phyloP scores from a whole-genome alignment of 2,113 vertebrate species.

The Eulacestoma nigropectus region DNA sequence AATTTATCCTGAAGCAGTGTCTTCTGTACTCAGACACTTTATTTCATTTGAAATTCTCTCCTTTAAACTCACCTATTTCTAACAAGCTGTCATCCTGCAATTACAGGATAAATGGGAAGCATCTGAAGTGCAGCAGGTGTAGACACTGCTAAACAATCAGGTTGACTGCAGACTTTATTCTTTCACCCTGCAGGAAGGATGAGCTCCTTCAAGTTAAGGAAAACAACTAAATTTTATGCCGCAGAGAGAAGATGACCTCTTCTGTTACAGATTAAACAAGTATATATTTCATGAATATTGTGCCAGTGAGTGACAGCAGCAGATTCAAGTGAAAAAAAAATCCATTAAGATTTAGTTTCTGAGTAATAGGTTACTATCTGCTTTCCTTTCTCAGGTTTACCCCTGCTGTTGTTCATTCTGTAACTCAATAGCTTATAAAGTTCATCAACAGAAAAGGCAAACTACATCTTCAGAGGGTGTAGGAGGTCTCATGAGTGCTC shows the following conservation, averaged over 20 bases:
- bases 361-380: background rate
- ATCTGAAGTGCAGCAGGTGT: background rate
- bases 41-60: background rate
- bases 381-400: background rate
- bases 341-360: background rate
- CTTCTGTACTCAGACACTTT: background rate
- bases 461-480: background rate
- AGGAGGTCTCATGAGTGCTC: background rate
- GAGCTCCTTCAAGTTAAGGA: background rate
- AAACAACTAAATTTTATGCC: background rate
- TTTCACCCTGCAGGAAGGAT: background rate
- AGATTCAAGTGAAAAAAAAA: background rate
- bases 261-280: background rate
- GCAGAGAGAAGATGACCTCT: background rate
- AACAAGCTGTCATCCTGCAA: background rate
- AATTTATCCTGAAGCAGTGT: background rate
- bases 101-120: background rate
- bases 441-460: background rate
- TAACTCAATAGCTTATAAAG: background rate
- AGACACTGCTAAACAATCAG: background rate
- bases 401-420: background rate
- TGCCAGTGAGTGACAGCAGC: background rate
- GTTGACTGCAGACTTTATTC: background rate
- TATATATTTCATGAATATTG: background rate
- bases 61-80: background rate